Evolutionary conservation across 2,797 vertebrate species (phyloP).

Genomic region (Poliocrania exsul): DNA sequence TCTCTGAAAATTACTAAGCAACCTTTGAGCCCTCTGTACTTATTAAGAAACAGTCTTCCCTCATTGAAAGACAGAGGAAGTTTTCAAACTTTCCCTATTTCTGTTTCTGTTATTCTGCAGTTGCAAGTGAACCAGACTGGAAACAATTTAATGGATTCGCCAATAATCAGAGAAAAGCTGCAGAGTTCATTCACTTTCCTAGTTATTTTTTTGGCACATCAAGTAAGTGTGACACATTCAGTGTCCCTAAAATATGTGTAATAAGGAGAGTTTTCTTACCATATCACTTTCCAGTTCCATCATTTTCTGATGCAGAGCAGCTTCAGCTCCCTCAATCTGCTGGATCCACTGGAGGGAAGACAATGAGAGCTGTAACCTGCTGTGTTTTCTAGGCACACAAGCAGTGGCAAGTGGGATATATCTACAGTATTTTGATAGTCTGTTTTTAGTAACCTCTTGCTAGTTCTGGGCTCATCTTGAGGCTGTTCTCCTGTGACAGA

Average conservation of each 20-base stretch:
- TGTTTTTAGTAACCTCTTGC: background rate
- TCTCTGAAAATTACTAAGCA: background rate
- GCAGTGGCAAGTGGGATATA: background rate
- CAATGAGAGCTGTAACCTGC: background rate
- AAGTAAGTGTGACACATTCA: background rate
- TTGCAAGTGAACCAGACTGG: background rate
- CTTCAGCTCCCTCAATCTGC: constrained; percentile 97
- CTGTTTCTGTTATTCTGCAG: background rate
- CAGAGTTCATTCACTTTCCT: background rate
- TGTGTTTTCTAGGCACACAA: background rate
- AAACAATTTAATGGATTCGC: background rate
- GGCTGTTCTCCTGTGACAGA: background rate
- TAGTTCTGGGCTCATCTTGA: background rate
- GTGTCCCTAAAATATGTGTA: background rate
- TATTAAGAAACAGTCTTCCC: background rate
- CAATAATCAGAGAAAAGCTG: background rate
- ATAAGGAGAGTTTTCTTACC: constrained; percentile 76
- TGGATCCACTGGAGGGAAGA: constrained; percentile 91
- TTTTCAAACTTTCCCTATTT: background rate
- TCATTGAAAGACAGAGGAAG: background rate
- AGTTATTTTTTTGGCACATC: background rate
- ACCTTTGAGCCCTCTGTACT: background rate
- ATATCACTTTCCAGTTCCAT: constrained; percentile 97
- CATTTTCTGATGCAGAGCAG: constrained; percentile 98
- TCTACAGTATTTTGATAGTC: background rate